Base-by-base conservation (phyloP, 2,888 invertebrate genomes). In the Diaprepes abbreviatus region DNA sequence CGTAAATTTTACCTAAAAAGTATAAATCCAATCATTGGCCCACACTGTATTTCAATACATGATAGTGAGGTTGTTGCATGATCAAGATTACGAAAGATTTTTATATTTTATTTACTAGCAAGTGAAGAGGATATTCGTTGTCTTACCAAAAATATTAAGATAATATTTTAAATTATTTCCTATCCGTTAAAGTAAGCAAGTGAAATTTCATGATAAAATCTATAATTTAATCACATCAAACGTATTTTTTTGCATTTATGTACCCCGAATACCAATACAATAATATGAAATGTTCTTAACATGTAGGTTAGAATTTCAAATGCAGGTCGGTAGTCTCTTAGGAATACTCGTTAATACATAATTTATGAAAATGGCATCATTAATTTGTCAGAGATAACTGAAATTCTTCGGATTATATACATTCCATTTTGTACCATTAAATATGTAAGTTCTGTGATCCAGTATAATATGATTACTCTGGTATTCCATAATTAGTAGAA, bases 311-410 rank as follows among this genome's bases (percentile, higher is more conserved):
- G 12, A 6, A 24, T 5, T 24, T 31, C 33, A 40, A 31, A 43
- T 33, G 43, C 64, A 64, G 55, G 55, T 43, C 55, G 54, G 43
- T 43, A 52, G 52, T 63, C 64, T 54, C 64, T 40, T 16, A 48
- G 40, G 63, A 64, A 58, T 65, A 65, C 57, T 48, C 31, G 40
- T 55, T 57, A 50, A 65, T 57, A 65, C 48, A 65, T 65, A 58
- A 58, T 65, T 65, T 57, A 65, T 65, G 48, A 58, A 58, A 58
- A 58, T 43, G 28, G 43, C 21, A 57, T 57, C 57, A 24, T 58
- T 58, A 43, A 58, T 58, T 58, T 43, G 36, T 65, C 50, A 65
- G 35, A 64, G 43, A 54, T 54, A 35, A 35, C 24, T 38, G 35
- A 48, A 19, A 65, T 65, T 65, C 65, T 28, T 65, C 38, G 21